These are phyloP conservation scores for Platygyra sinensis DNA, from an alignment of 64 coral and sea anemone genomes.

Conservation along the genomic window DNA sequence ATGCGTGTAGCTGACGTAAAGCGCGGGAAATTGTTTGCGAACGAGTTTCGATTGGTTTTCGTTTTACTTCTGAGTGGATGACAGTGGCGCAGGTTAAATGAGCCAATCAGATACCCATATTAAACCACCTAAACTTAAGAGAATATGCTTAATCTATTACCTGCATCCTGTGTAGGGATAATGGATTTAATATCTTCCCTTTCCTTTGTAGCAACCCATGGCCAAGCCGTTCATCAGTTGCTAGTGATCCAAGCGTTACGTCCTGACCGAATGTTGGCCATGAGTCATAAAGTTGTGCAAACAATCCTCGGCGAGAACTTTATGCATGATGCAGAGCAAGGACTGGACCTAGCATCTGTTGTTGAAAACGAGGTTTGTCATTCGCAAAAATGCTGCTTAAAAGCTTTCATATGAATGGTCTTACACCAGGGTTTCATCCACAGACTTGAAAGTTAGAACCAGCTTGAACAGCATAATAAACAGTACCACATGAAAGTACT, in stretches of 20 bases:
- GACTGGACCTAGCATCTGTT: constrained; percentile 82
- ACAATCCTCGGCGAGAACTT: constrained; percentile 83
- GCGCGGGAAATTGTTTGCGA: too few relatives aligned
- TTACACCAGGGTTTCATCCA: neutral
- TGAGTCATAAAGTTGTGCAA: constrained; percentile 85
- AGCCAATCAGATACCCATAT: too few relatives aligned
- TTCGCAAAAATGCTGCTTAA: neutral
- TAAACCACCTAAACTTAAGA: too few relatives aligned
- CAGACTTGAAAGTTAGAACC: neutral
- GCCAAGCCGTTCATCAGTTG: constrained; percentile 76
- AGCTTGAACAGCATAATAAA: too few relatives aligned
- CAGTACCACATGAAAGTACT: too few relatives aligned
- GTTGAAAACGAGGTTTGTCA: constrained; percentile 93
- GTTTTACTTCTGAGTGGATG: too few relatives aligned
- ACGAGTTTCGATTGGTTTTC: too few relatives aligned
- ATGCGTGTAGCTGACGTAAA: too few relatives aligned
- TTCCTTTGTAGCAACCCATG: constrained; percentile 64
- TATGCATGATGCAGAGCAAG: constrained; percentile 95
- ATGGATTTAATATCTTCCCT: neutral
- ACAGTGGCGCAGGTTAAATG: too few relatives aligned
- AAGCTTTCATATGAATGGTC: neutral
- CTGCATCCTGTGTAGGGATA: too few relatives aligned
- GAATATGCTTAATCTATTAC: too few relatives aligned
- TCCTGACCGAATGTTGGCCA: constrained; percentile 85
- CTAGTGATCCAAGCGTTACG: constrained; percentile 92